A percentile compares a stretch with the other conserved stretches of the same genome.
Conservation (phyloP, 2,888 invertebrate species). For the Mechanitis messenoides region DNA sequence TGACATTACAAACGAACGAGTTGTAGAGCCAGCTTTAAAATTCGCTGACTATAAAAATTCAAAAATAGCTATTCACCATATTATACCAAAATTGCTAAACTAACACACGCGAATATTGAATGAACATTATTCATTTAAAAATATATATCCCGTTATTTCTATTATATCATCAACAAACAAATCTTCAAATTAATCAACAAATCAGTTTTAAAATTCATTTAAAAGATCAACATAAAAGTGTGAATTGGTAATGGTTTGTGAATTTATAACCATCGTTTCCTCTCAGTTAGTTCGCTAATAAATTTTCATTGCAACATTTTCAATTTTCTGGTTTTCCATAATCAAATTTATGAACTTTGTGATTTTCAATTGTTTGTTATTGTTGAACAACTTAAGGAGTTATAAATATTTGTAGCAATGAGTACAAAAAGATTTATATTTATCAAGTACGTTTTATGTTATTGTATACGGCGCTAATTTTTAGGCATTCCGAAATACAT, state of each 20-base stretch:
- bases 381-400: slow-evolving; percentile 9
- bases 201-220: slow-evolving; percentile 26
- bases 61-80: too few species aligned
- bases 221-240: slow-evolving; percentile 39
- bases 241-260: slow-evolving; percentile 36
- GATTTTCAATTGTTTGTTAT: slow-evolving; percentile 17
- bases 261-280: slow-evolving; percentile 34
- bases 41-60: too few species aligned
- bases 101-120: too few species aligned
- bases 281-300: slow-evolving; percentile 23
- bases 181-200: background rate
- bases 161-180: background rate
- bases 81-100: too few species aligned
- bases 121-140: too few species aligned
- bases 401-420: slow-evolving; percentile 1
- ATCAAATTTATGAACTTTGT: slow-evolving; percentile 16
- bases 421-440: too few species aligned
- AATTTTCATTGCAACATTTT: slow-evolving; percentile 26
- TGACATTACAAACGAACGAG: slow-evolving; percentile 32
- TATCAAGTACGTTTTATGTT: too few species aligned
- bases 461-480: too few species aligned
- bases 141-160: background rate
- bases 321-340: slow-evolving; percentile 20
- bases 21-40: background rate
- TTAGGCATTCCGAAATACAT: too few species aligned